These are phyloP conservation scores for Otis tarda DNA, from an alignment of 2,113 vertebrate species.

Conservation along the genomic window DNA sequence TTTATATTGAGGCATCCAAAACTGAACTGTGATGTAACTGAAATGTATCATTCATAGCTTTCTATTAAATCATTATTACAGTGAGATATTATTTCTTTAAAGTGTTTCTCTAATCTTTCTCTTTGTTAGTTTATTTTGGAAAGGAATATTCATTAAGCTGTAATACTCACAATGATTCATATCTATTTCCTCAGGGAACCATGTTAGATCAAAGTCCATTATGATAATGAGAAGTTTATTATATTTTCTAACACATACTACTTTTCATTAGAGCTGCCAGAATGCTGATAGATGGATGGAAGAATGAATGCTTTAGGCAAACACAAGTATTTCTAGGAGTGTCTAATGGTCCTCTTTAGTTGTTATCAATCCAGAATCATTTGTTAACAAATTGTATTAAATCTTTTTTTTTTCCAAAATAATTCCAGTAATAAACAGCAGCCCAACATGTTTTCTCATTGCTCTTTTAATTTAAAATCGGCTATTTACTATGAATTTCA, in stretches of 20 bases:
- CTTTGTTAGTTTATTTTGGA: slow-evolving; percentile 38
- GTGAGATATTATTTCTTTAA: background rate
- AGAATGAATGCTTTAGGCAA: background rate
- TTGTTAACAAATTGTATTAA: background rate
- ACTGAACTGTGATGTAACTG: background rate
- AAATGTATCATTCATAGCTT: background rate
- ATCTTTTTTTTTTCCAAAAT: background rate
- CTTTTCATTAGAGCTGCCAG: slow-evolving; percentile 6
- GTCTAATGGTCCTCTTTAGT: background rate
- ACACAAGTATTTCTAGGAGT: background rate
- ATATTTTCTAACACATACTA: slow-evolving; percentile 1
- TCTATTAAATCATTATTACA: background rate
- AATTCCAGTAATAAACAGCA: background rate
- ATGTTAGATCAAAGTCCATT: background rate
- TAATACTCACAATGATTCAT: background rate
- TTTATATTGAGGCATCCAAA: background rate
- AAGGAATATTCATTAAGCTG: slow-evolving; percentile 13
- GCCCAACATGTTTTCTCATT: background rate
- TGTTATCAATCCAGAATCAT: background rate
- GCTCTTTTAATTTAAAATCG: background rate
- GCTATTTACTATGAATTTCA: background rate
- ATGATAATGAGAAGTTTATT: background rate
- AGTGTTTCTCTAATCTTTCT: background rate
- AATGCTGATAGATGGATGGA: background rate
- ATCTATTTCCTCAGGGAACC: slow-evolving; percentile 10